These are phyloP conservation scores for Pentalonia nigronervosa DNA, from an alignment of 1,140 invertebrate genomes.

Conservation along the genomic window DNA sequence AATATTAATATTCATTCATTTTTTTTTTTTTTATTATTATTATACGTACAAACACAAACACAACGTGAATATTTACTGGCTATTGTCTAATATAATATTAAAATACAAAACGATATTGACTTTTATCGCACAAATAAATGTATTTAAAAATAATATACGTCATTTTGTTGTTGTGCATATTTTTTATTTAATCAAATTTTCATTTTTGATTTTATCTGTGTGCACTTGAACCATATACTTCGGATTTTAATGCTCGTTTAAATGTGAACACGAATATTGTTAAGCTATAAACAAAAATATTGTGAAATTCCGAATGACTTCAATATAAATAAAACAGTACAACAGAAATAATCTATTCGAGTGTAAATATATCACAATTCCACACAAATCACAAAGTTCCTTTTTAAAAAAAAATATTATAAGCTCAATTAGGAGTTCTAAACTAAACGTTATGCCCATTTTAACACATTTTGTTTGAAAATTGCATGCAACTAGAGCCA, in stretches of 20 bases:
- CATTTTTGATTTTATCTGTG: not conserved
- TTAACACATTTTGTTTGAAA: not conserved
- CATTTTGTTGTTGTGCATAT: not conserved
- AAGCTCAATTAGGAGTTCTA: not conserved
- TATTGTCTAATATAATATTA: constrained; percentile 14
- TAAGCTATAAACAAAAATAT: not conserved
- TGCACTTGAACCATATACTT: not conserved
- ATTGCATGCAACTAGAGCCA: not conserved
- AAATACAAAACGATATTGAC: not conserved
- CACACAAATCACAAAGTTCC: not conserved
- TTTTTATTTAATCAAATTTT: not conserved
- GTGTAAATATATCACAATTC: not conserved
- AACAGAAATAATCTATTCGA: not conserved
- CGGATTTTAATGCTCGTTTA: not conserved
- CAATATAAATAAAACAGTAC: not conserved
- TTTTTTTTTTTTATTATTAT: too few relatives aligned
- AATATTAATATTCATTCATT: not conserved
- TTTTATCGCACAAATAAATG: not conserved
- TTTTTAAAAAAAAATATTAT: not conserved
- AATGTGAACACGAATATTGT: not conserved
- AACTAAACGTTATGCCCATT: not conserved
- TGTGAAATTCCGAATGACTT: not conserved
- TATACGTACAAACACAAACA: not conserved
- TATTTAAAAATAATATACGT: not conserved
- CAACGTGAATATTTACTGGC: not conserved